A percentile compares a stretch with the other conserved stretches of the same genome.
phyloP scores from a whole-genome alignment of 2,113 vertebrate species.

The Misgurnus mizolepis region DNA sequence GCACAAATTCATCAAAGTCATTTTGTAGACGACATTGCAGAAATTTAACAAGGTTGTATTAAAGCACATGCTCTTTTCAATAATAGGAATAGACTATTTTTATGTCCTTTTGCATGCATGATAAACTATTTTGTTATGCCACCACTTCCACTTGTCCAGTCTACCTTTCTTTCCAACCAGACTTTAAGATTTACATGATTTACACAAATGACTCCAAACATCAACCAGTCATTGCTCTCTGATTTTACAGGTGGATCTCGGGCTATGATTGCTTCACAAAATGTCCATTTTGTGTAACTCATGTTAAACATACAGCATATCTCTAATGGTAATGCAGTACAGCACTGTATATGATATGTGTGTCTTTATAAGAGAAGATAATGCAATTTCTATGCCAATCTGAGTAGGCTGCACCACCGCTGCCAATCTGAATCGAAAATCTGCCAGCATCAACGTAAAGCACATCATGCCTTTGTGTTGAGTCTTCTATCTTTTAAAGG shows the following conservation, averaged over 20 bases:
- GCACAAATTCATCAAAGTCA: too few species aligned
- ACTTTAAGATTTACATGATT: neutral
- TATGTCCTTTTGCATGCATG: too few species aligned
- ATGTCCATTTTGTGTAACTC: neutral
- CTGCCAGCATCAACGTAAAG: neutral
- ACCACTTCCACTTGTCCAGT: too few species aligned
- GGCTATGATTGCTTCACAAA: neutral
- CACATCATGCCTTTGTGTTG: slow-evolving; percentile 21
- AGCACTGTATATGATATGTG: too few species aligned
- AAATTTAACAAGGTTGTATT: too few species aligned
- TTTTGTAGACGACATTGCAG: too few species aligned
- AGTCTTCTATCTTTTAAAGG: slow-evolving; percentile 1
- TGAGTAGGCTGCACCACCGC: neutral
- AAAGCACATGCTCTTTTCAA: too few species aligned
- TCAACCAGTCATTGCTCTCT: neutral
- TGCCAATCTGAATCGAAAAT: slow-evolving; percentile 6
- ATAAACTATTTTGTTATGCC: too few species aligned
- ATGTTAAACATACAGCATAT: neutral
- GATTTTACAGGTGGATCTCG: neutral
- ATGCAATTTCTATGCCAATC: neutral
- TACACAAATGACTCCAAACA: neutral
- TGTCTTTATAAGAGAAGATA: too few species aligned
- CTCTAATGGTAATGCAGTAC: neutral
- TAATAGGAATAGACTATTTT: too few species aligned
- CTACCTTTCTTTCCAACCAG: neutral